A percentile compares a stretch with the other conserved stretches of the same genome.
Evolutionary conservation across 2,113 vertebrate species (phyloP).

Genomic region (Albula glossodonta): DNA sequence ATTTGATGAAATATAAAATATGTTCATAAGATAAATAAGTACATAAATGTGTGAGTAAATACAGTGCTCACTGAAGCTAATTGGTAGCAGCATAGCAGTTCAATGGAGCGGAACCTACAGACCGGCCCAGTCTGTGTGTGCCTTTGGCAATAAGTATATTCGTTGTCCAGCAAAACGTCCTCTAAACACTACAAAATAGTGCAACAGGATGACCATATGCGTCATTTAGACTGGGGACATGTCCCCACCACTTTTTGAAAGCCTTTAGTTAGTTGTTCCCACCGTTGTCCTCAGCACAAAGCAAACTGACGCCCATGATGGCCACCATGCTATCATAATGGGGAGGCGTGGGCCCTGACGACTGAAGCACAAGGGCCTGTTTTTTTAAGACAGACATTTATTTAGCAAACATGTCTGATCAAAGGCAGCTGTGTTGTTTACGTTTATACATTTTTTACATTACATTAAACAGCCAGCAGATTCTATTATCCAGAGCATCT

Average conservation of each 20-base stretch:
- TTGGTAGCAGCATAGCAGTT: not conserved
- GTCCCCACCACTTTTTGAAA: too few relatives aligned
- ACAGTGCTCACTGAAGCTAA: not conserved
- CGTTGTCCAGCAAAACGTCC: not conserved
- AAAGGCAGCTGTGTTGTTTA: not conserved
- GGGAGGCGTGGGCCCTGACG: too few relatives aligned
- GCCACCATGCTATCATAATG: not conserved
- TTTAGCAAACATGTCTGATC: not conserved
- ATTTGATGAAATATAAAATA: not conserved
- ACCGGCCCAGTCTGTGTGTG: not conserved
- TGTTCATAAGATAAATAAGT: not conserved
- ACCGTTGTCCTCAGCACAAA: too few relatives aligned
- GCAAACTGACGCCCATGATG: too few relatives aligned
- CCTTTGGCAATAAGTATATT: not conserved
- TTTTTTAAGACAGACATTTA: not conserved
- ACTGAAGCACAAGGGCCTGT: not conserved
- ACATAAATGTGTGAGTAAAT: not conserved
- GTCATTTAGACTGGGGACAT: too few relatives aligned
- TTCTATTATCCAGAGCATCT: too few relatives aligned
- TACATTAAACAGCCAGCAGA: not conserved
- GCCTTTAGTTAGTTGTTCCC: too few relatives aligned
- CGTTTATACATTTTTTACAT: too few relatives aligned
- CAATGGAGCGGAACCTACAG: not conserved
- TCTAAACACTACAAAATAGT: not conserved
- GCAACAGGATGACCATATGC: too few relatives aligned